phyloP scores from a whole-genome alignment of 2,797 vertebrate genomes.

The Gymnothorax reevesii region DNA sequence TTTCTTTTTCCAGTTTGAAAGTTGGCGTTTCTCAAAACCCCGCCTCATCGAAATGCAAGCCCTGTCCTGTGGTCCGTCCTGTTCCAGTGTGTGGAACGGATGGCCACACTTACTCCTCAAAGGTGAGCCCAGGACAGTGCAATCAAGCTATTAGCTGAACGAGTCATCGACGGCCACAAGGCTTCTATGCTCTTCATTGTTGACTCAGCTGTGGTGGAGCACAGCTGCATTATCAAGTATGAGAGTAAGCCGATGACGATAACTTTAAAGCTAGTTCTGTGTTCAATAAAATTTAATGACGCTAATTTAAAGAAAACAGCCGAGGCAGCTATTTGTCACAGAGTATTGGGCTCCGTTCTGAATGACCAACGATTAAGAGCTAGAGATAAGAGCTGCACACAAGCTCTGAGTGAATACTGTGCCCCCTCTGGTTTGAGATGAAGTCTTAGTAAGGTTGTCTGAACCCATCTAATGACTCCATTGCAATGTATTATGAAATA shows the following conservation, averaged over 20 bases:
- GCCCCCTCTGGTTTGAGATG: neutral
- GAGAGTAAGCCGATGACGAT: neutral
- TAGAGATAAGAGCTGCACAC: neutral
- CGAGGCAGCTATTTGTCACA: neutral
- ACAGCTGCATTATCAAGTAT: neutral
- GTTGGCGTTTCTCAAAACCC: slow-evolving; percentile 79
- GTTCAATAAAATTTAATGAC: neutral
- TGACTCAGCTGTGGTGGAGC: neutral
- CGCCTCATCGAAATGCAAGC: slow-evolving; percentile 79
- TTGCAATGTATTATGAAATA: neutral
- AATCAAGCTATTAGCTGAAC: neutral
- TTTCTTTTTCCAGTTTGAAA: slow-evolving; percentile 76
- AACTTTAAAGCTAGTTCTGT: neutral
- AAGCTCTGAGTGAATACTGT: neutral
- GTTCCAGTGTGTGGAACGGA: slow-evolving; percentile 90
- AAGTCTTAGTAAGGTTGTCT: neutral
- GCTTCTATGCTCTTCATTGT: neutral
- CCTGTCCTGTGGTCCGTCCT: slow-evolving; percentile 83
- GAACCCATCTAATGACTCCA: neutral
- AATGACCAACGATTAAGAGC: neutral
- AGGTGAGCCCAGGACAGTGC: slow-evolving; percentile 71
- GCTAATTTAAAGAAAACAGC: neutral
- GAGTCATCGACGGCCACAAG: neutral
- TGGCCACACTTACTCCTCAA: slow-evolving; percentile 88
- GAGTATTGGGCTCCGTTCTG: neutral